phyloP scores from a whole-genome alignment of 2,797 vertebrate species.

The Sus cebifrons region DNA sequence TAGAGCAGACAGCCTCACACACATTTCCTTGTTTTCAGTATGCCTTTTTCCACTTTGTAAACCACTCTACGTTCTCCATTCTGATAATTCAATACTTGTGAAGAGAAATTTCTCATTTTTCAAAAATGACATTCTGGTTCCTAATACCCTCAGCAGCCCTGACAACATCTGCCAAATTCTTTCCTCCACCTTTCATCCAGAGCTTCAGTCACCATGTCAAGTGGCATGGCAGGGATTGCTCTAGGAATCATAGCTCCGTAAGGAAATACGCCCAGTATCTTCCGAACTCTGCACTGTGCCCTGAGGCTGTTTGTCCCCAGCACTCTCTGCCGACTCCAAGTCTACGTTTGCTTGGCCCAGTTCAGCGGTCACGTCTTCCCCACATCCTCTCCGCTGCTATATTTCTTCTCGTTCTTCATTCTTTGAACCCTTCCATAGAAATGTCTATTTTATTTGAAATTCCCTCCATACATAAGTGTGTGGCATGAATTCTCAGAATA shows the following conservation, averaged over 20 bases:
- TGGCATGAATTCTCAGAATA: neutral
- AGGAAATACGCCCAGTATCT: rapidly evolving
- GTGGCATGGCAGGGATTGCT: neutral
- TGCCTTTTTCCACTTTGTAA: neutral
- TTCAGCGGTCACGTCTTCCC: neutral
- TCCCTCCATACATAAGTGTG: rapidly evolving
- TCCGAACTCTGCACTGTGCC: neutral
- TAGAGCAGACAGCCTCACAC: neutral
- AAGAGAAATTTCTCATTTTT: neutral
- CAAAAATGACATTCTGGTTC: neutral
- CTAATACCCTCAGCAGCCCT: neutral
- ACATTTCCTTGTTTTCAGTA: neutral
- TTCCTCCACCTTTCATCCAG: neutral
- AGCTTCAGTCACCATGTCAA: neutral
- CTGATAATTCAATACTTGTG: neutral
- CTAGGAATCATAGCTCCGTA: neutral
- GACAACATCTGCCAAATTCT: no score
- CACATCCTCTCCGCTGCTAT: neutral
- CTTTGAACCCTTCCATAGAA: neutral
- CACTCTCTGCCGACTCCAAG: no score
- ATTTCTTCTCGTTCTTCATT: rapidly evolving
- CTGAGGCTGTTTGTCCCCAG: no score
- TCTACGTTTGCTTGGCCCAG: neutral
- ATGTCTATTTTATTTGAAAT: neutral
- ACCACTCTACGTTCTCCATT: neutral